phyloP scores from a whole-genome alignment of 1,140 invertebrate genomes.

The Aradophagus sp. region DNA sequence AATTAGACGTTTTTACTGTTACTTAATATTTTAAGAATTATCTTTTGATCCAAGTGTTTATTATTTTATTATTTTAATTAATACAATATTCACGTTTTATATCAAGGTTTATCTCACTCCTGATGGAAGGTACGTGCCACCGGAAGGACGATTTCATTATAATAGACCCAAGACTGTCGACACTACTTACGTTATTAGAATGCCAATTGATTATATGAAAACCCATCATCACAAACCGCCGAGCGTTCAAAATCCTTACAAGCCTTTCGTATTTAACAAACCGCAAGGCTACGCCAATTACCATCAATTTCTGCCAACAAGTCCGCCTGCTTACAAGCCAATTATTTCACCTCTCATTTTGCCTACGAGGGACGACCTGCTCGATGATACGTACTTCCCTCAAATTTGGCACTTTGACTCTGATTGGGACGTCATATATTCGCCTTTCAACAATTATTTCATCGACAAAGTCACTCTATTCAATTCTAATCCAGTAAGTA shows the following conservation, averaged over 20 bases:
- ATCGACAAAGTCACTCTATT: constrained; percentile 57
- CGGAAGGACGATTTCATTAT: constrained; percentile 66
- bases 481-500: constrained; percentile 62
- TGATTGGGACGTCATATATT: constrained; percentile 60
- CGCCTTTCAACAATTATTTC: constrained; percentile 54
- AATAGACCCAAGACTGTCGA: constrained; percentile 67
- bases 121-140: constrained; percentile 71
- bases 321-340: constrained; percentile 59
- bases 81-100: too few species aligned
- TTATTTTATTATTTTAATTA: too few species aligned
- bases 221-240: constrained; percentile 13
- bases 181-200: constrained; percentile 73
- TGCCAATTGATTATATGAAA: constrained; percentile 53
- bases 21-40: too few species aligned
- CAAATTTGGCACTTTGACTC: constrained; percentile 54
- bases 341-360: constrained; percentile 59
- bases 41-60: too few species aligned
- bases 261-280: constrained; percentile 48
- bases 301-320: constrained; percentile 41
- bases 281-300: constrained; percentile 55
- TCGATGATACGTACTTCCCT: constrained; percentile 44
- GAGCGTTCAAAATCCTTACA: constrained; percentile 27
- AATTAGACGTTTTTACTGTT: too few species aligned
- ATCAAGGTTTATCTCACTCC: constrained; percentile 66
- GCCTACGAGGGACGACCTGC: constrained; percentile 48